These are phyloP conservation scores for Phalacrocorax pelagicus DNA, from an alignment of 2,113 vertebrate genomes.

Conservation along the genomic window DNA sequence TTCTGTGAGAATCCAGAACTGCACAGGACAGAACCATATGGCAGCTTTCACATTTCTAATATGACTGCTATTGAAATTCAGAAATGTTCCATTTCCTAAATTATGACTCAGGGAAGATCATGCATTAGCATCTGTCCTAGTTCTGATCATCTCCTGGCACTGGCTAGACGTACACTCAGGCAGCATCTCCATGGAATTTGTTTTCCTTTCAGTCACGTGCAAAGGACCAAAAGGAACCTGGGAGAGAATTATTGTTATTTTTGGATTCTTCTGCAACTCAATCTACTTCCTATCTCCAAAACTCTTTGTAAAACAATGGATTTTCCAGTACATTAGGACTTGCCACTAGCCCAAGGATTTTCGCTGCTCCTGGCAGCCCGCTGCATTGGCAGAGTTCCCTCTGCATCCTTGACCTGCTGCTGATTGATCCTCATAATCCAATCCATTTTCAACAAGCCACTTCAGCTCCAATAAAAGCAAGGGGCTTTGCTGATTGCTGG, in stretches of 20 bases:
- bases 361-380: slow-evolving; percentile 51
- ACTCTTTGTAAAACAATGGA: slow-evolving; percentile 62
- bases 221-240: slow-evolving; percentile 3
- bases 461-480: slow-evolving; percentile 72
- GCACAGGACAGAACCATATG: not conserved
- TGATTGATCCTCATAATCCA: slow-evolving; percentile 73
- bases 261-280: slow-evolving; percentile 9
- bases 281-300: slow-evolving; percentile 58
- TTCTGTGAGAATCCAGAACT: not conserved
- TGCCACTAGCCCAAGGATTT: slow-evolving; percentile 64
- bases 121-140: not conserved
- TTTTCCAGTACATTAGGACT: slow-evolving; percentile 61
- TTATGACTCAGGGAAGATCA: not conserved
- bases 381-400: slow-evolving; percentile 60
- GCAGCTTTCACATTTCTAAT: not conserved
- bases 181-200: not conserved
- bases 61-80: not conserved
- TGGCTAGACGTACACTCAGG: not conserved
- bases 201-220: not conserved
- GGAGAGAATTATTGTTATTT: slow-evolving; percentile 30
- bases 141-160: slow-evolving; percentile 3
- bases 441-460: slow-evolving; percentile 72
- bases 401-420: slow-evolving; percentile 61
- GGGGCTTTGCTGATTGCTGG: slow-evolving; percentile 61
- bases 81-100: slow-evolving; percentile 15